These are phyloP conservation scores for Pangasius mekongensis DNA, from an alignment of 2,797 vertebrate species.

Conservation along the genomic window DNA sequence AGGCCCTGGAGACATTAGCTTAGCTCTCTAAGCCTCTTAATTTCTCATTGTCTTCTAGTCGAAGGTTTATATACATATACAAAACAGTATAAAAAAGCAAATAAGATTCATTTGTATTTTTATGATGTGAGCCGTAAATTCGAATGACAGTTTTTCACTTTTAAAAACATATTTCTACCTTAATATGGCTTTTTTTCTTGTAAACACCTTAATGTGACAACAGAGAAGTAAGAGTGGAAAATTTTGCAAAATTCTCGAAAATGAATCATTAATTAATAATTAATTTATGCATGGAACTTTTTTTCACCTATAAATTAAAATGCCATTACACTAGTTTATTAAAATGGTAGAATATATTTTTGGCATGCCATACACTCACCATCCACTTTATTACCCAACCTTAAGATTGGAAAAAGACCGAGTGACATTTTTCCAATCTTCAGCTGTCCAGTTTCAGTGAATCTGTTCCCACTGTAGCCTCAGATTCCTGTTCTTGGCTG, in stretches of 20 bases:
- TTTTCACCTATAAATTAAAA: background rate
- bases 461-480: background rate
- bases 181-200: background rate
- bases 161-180: background rate
- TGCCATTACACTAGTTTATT: background rate
- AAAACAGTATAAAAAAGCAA: background rate
- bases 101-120: background rate
- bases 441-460: background rate
- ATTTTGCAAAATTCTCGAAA: background rate
- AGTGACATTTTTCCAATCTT: background rate
- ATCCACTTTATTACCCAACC: background rate
- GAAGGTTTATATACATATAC: background rate
- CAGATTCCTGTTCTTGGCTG: background rate
- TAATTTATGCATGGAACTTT: background rate
- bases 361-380: background rate
- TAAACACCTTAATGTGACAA: background rate
- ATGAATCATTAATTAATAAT: background rate
- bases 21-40: constrained; percentile 31
- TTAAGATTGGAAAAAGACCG: background rate
- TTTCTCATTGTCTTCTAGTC: background rate
- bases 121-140: background rate
- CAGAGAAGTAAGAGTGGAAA: background rate
- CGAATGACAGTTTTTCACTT: background rate
- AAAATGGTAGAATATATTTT: background rate
- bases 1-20: constrained; percentile 14